Evolutionary conservation across 2,113 vertebrate species (phyloP), one percentile per base, ranked within the genome.

Genomic region (Ceuthmochares aereus): DNA sequence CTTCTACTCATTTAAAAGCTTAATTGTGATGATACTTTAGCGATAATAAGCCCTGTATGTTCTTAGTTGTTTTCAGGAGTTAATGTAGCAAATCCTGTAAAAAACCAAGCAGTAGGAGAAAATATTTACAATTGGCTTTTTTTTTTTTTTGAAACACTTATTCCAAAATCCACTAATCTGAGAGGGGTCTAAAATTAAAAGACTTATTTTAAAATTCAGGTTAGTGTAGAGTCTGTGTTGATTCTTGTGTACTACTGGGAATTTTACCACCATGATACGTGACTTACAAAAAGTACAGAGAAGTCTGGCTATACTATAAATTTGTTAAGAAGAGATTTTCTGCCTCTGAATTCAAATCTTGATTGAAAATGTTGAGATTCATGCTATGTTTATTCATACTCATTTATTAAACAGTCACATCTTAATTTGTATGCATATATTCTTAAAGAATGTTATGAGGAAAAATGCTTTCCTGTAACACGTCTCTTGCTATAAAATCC

Each of bases 191-290:
- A 49, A 68, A 69, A 47, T 14, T 15, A 59, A 34, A 17, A 78
- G 54, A 63, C 17, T 79, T 69, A 45, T 40, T 75, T 93, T 37
- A 32, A 76, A 55, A 26, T 60, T 82, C 37, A 36, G 22, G 21
- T 30, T n/a, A 27, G 7, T n/a, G 10, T 2, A 64, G 43, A 42
- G 6, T 70, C 47, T 63, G 13, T 81, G 34, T 40, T 30, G 23
- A 52, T 43, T 42, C 16, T 59, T 32, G 14, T 20, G 4, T 25
- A 82, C n/a, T 54, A 36, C 6, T 70, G 27, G 9, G 34, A 43
- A 25, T 85, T 79, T 60, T 6, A 6, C 34, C 18, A 9, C n/a
- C 40, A 64, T 0, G 3, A 29, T 13, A 37, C 0, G 0, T 5
- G 5, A 27, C 34, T 83, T 66, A 51, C 22, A 66, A 58, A 76